Evolutionary conservation across 2,113 vertebrate genomes (phyloP), one percentile per base, ranked within the genome.

Genomic region (Daubentonia madagascariensis): DNA sequence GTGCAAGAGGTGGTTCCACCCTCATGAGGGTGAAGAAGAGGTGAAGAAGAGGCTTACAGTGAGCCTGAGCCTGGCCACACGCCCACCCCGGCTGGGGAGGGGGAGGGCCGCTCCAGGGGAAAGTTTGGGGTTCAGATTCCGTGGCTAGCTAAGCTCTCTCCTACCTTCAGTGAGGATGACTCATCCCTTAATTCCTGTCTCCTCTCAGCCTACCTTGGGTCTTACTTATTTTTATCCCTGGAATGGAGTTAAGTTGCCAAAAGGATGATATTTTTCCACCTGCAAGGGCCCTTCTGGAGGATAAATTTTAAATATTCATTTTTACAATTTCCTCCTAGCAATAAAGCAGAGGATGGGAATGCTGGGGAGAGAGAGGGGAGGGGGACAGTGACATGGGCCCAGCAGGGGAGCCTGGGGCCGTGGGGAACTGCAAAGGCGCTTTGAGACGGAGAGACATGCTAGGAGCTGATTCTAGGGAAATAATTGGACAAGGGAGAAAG

Each of bases 191-290:
- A 95, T 70, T 30, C 95, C 94, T 96, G 89, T 93, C 98, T 98
- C 98, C 91, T 94, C 94, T 86, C 45, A 95, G 91, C 94, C 91
- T 59, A 85, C 96, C 98, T 96, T 28, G 94, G 97, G 97, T 91
- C 94, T 97, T 88, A 91, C 95, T 98, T 97, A 88, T 95, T 97
- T 97, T 98, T 97, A 98, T 98, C 96, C 97, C 87, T 0, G 30
- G 97, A 85, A 97, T 93, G 95, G 96, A 84, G 73, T 94, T 97
- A 97, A 98, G 80, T 92, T 94, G 63, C 96, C 72, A 79, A 93
- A 95, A 80, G 73, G 91, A 95, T 97, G 96, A 57, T 89, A 61
- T 88, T 89, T 43, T 96, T 98, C 85, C 94, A 97, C 97, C 54
- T 37, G 93, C 79, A 63, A 28, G 81, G 85, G 89, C 98, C 95